Percentiles rank a stretch among this genome's conserved stretches.
These are phyloP conservation scores for Platycercus adscitus DNA, from an alignment of 2,113 vertebrate genomes.

Conservation along the genomic window DNA sequence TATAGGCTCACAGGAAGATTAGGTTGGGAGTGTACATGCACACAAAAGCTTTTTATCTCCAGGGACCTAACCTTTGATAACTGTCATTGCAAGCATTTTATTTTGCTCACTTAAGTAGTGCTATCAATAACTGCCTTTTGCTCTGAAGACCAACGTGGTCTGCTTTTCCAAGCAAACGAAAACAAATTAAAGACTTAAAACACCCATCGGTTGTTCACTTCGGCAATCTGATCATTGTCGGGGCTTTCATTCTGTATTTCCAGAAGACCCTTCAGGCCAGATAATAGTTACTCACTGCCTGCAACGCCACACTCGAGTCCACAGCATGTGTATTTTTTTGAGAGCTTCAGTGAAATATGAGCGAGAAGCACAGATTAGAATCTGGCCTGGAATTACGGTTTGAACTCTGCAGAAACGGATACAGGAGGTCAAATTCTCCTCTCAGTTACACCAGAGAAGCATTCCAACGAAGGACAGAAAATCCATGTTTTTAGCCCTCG, in stretches of 20 bases:
- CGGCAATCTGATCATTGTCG: conserved; percentile 6
- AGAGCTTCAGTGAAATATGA: conserved; percentile 64
- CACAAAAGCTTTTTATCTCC: conserved; percentile 57
- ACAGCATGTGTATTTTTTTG: conserved; percentile 52
- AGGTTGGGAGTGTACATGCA: not conserved
- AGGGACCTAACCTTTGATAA: conserved; percentile 35
- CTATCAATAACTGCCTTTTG: conserved; percentile 12
- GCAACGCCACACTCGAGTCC: not conserved
- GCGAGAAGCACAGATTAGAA: conserved; percentile 55
- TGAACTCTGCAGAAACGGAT: conserved; percentile 65
- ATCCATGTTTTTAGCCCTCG: conserved; percentile 32
- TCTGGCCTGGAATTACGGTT: conserved; percentile 49
- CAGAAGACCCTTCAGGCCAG: conserved; percentile 40
- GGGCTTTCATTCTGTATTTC: not conserved
- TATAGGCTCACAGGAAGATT: conserved; percentile 35
- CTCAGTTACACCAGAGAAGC: conserved; percentile 50
- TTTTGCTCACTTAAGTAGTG: not conserved
- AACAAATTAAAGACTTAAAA: conserved; percentile 52
- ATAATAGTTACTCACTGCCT: not conserved
- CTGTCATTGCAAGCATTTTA: conserved; percentile 46
- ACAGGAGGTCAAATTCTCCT: conserved; percentile 59
- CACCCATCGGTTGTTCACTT: conserved; percentile 43
- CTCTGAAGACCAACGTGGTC: conserved; percentile 16
- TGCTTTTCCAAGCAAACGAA: conserved; percentile 54
- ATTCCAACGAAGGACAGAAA: conserved; percentile 62